Evolutionary conservation across 2,797 vertebrate genomes (phyloP), one percentile per base, ranked within the genome.

Genomic region (Brotula barbata): DNA sequence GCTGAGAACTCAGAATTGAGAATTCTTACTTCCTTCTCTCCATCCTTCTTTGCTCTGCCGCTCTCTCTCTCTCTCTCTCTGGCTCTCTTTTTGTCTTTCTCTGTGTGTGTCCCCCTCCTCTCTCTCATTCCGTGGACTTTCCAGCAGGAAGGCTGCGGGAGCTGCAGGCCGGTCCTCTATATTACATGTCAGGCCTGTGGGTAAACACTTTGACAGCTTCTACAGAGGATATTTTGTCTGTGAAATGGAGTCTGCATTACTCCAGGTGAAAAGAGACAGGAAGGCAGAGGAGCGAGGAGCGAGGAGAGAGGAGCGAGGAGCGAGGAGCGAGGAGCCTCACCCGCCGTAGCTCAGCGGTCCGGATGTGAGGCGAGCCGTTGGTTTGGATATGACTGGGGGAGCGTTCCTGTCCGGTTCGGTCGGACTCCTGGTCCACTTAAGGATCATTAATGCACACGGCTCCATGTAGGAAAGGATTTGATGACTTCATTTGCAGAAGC

Each of bases 171-270:
- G 86, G 78, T 84, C 87, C 82, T 90, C 75, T 88, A 89, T 91
- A 90, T 91, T 88, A 90, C 84, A 89, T 88, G 89, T 90, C 91
- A 91, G 84, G 80, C 84, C 88, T 88, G 75, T 87, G 85, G 88
- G 89, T 89, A 90, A 90, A 88, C 88, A 90, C 83, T 84, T 81
- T 90, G 88, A 90, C 91, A 91, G 89, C 84, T 87, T 88, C 83
- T 89, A 88, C 81, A 84, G 80, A 87, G 81, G 86, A 89, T 89
- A 86, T 92, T 91, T 89, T 90, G 85, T 92, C 85, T 88, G 81
- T 87, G 87, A 89, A 91, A 91, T 86, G 86, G 86, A 89, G 75
- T 88, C 81, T 79, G 85, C 73, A 88, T 87, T 81, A 84, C 85
- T 87, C 73, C 79, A 79, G 81, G 85, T 84, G 72, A 82, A 81